Evolutionary conservation across 2,888 invertebrate species (phyloP).

Genomic region (Cheilosia variabilis): DNA sequence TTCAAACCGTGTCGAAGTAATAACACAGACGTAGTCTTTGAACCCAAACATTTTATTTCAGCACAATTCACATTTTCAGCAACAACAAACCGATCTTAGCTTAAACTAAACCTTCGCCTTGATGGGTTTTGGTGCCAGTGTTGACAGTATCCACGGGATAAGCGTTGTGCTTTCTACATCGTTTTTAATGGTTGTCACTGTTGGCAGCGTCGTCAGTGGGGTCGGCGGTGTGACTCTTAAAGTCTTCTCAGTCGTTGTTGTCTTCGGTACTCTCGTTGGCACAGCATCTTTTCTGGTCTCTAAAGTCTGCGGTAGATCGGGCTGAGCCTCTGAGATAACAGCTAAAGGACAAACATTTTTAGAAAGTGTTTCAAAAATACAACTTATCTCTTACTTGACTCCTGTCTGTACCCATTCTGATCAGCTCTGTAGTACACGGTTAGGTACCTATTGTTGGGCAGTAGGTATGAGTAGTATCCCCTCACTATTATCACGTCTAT

Average conservation of each 20-base stretch:
- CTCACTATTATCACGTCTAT: conserved; percentile 80
- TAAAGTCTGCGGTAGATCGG: background rate
- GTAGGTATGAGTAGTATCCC: conserved; percentile 81
- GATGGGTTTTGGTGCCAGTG: too few species aligned
- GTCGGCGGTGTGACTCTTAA: too few species aligned
- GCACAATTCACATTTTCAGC: too few species aligned
- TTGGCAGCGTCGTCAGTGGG: too few species aligned
- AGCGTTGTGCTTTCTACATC: too few species aligned
- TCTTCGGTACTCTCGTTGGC: background rate
- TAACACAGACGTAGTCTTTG: too few species aligned
- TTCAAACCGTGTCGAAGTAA: too few species aligned
- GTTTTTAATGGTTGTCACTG: too few species aligned
- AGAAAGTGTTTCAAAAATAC: background rate
- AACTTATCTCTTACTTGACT: conserved; percentile 80
- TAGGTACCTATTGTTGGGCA: conserved; percentile 79
- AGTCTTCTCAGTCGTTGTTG: background rate
- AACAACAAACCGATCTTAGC: too few species aligned
- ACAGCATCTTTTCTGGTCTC: background rate
- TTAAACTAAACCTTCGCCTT: too few species aligned
- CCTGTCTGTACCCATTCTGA: conserved; percentile 81
- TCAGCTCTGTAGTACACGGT: conserved; percentile 83
- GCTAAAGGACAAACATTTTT: background rate
- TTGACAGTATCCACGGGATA: too few species aligned
- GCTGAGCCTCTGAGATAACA: background rate
- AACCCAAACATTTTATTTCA: too few species aligned